Evolutionary conservation across 2,888 invertebrate species (phyloP).

Genomic region (Sympetrum striolatum): DNA sequence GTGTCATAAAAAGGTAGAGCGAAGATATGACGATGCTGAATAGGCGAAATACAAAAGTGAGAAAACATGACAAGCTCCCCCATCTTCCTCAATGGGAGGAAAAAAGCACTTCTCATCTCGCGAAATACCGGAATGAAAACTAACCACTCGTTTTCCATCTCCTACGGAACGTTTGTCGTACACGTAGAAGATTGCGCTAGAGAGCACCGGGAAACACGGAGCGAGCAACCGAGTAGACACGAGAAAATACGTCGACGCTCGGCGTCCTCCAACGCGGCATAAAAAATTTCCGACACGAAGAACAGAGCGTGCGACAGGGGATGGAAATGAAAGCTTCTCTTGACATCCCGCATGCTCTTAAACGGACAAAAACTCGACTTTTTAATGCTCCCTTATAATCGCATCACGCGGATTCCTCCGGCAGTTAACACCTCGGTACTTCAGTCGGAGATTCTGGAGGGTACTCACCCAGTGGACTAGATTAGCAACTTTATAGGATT

Average conservation of each 20-base stretch:
- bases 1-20: no score
- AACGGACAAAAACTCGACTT: neutral
- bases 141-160: slow-evolving; percentile 15
- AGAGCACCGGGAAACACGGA: neutral
- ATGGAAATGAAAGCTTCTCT: slow-evolving; percentile 11
- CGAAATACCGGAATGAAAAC: neutral
- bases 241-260: slow-evolving; percentile 10
- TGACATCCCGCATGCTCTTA: slow-evolving; percentile 2
- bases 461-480: neutral
- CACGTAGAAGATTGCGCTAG: neutral
- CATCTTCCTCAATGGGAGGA: neutral
- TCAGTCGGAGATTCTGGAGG: neutral
- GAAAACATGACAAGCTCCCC: neutral
- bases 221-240: slow-evolving; percentile 13
- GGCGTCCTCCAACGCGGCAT: neutral
- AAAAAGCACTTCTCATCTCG: neutral
- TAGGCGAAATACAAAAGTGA: no score
- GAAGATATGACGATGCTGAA: no score
- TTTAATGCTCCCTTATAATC: neutral
- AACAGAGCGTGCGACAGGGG: neutral
- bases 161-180: neutral
- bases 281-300: slow-evolving; percentile 11
- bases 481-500: neutral
- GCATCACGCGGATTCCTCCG: neutral
- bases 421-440: slow-evolving; percentile 28